phyloP scores from a whole-genome alignment of 2,113 vertebrate species.

The Ellobius talpinus region DNA sequence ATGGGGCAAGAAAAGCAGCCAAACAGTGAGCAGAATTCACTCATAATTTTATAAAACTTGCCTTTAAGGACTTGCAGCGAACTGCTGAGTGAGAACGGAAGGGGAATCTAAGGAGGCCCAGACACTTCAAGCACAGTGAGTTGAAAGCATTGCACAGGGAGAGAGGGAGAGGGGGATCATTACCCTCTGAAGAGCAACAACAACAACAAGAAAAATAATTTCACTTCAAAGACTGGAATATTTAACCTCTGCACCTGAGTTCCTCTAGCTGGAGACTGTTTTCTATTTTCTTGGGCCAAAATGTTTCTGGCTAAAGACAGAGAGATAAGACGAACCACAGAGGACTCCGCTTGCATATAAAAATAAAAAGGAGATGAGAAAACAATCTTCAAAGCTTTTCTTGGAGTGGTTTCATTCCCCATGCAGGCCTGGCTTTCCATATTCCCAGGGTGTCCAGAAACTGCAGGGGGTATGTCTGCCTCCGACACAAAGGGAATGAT shows the following conservation, averaged over 20 bases:
- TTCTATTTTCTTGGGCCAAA: constrained; percentile 68
- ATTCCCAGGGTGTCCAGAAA: background rate
- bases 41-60: background rate
- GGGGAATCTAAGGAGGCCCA: background rate
- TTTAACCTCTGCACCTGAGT: constrained; percentile 54
- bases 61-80: background rate
- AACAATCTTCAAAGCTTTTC: constrained; percentile 75
- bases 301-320: constrained; percentile 58
- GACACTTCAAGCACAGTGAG: background rate
- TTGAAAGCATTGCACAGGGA: background rate
- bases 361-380: constrained; percentile 75
- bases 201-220: background rate
- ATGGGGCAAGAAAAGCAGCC: background rate
- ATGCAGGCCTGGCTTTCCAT: background rate
- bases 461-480: background rate
- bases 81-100: background rate
- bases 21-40: background rate
- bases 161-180: background rate
- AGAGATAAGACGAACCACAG: constrained; percentile 56
- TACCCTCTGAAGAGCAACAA: background rate
- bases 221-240: constrained; percentile 58
- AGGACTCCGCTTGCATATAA: constrained; percentile 50
- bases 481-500: constrained; percentile 16
- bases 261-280: constrained; percentile 7
- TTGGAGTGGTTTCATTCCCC: background rate